Base-by-base conservation (phyloP, 1,140 invertebrate species). In the Acyrthosiphon pisum region DNA sequence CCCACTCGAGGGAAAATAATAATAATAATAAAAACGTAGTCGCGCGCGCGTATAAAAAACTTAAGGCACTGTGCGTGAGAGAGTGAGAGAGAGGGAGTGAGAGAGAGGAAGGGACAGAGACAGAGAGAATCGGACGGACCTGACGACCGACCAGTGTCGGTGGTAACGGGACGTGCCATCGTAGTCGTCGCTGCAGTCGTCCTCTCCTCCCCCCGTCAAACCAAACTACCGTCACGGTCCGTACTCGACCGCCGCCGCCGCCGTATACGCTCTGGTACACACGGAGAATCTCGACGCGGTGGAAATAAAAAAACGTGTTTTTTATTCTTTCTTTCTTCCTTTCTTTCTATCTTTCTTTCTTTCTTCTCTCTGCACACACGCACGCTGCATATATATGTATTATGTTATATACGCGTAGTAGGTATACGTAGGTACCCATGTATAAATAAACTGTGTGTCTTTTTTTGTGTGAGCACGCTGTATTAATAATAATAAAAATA, bases 241-340 rank as follows among this genome's bases (percentile, higher is more conserved):
- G 81, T 86, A 53, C 81, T 35, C 90, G 76, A 44, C 37, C 91
- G 68, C 48, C 30, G 56, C 48, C 30, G 56, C 37, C 60, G 90
- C 8, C 26, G 56, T 92, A 92, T 50, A 93, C 91, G 91, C 91
- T 93, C 91, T 93, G 81, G 91, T 93, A 93, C 91, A 93, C 91
- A 93, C 91, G 91, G 91, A 93, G 91, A 93, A 93, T 93, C 91
- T 93, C 91, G 91, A 41, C 44, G 68, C 30, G 76, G 41, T 11
- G 41, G 50, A 46, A 76, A 90, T 9, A 91, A 50, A 48, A 35
- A 92, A 93, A 93, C 91, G 48, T 92, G 90, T 92, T 83, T 92
- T 83, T 83, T 83, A 41, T 37, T 81, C 18, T 46, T 91, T 83
- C n/a, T 81, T 48, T 76, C 23, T 68, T 68, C 41, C 20, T 23